Evolutionary conservation across 2,113 vertebrate species (phyloP).

Genomic region (Leucoraja erinaceus): DNA sequence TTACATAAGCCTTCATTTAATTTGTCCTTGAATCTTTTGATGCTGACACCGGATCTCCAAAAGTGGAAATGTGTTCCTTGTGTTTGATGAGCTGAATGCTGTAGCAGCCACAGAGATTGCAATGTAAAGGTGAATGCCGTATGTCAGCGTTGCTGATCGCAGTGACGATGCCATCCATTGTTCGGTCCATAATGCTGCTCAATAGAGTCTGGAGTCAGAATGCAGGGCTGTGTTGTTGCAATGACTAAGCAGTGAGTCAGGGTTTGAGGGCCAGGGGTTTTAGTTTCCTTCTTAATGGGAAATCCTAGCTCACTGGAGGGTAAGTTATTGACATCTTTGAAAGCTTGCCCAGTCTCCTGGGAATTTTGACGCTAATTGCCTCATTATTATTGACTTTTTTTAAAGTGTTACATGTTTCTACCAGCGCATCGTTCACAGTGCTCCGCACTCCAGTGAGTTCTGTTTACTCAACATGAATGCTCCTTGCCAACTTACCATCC

Average conservation of each 20-base stretch:
- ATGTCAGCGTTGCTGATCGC: background rate
- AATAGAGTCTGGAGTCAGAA: background rate
- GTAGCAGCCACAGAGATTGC: background rate
- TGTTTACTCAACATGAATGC: background rate
- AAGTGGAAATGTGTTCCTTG: background rate
- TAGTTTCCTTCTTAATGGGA: constrained; percentile 11
- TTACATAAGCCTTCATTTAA: background rate
- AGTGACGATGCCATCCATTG: background rate
- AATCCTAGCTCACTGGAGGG: background rate
- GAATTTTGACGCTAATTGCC: background rate
- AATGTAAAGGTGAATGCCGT: background rate
- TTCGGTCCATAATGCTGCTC: background rate
- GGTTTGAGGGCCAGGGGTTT: background rate
- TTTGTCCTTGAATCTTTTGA: background rate
- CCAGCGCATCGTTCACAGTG: too few species aligned
- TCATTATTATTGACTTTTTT: background rate
- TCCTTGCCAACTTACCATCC: background rate
- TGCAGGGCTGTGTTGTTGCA: background rate
- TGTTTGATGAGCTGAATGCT: background rate
- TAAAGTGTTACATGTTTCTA: background rate
- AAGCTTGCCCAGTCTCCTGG: background rate
- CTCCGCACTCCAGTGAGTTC: background rate
- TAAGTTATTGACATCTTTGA: background rate
- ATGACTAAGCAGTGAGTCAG: constrained; percentile 28
- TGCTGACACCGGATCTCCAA: background rate